phyloP scores from a whole-genome alignment of 2,797 vertebrate species.

The Rallus crepitans region DNA sequence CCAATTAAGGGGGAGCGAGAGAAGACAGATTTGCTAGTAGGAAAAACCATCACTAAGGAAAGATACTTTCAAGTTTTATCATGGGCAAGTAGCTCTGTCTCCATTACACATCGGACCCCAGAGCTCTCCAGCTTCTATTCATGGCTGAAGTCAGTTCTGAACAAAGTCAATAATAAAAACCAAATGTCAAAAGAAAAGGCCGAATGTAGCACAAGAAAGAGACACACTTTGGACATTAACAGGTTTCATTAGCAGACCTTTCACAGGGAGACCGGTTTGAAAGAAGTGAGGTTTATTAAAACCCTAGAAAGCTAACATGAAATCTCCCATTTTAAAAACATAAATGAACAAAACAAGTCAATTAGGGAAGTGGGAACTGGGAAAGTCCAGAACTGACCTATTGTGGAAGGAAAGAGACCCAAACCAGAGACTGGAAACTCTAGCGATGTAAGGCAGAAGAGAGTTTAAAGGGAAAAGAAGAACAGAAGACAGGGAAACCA shows the following conservation, averaged over 20 bases:
- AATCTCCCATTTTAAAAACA: neutral
- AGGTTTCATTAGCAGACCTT: constrained; percentile 19
- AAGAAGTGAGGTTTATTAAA: neutral
- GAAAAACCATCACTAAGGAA: neutral
- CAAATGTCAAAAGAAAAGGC: neutral
- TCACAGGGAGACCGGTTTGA: neutral
- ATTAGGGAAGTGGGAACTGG: neutral
- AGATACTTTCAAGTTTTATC: neutral
- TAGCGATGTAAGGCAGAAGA: neutral
- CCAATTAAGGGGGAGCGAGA: neutral
- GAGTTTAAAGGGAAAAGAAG: constrained; percentile 6
- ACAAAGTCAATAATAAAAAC: constrained; percentile 37
- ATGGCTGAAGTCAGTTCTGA: neutral
- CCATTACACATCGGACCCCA: neutral
- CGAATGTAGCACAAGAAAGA: neutral
- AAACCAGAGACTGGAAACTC: constrained; percentile 28
- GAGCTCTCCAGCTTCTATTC: neutral
- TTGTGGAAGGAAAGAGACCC: neutral
- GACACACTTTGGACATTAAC: neutral
- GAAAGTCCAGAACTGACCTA: constrained; percentile 26
- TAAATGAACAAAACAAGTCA: neutral
- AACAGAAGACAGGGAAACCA: constrained; percentile 31
- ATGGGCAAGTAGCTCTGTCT: neutral
- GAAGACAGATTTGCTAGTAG: neutral
- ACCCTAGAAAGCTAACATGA: neutral